Conservation (phyloP, 2,797 vertebrate genomes). For the Heterohyrax brucei region DNA sequence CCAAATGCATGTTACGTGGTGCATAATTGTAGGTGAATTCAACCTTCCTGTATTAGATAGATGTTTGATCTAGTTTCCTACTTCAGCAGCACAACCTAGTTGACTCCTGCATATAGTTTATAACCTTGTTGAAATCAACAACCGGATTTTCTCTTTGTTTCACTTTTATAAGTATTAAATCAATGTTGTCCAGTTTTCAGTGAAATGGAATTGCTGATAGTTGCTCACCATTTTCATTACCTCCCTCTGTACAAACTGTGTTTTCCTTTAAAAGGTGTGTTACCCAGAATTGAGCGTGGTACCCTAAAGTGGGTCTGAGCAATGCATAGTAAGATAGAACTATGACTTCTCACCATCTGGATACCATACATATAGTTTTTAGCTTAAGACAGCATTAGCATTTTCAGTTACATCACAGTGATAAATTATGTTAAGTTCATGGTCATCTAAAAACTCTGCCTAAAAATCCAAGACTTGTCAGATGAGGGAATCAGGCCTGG, state of each 20-base stretch:
- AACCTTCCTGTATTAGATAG: too few species aligned
- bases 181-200: neutral
- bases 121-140: neutral
- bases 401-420: neutral
- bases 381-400: neutral
- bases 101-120: too few species aligned
- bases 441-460: neutral
- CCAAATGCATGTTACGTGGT: too few species aligned
- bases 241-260: neutral
- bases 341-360: neutral
- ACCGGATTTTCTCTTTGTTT: neutral
- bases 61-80: fast-evolving
- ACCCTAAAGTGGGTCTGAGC: fast-evolving
- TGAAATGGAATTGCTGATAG: too few species aligned
- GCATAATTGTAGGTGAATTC: neutral
- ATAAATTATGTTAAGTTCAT: neutral
- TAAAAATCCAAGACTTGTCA: neutral
- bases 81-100: too few species aligned
- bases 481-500: neutral
- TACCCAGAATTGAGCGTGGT: neutral
- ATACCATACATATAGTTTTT: fast-evolving
- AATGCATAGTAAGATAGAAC: fast-evolving
- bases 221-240: neutral
- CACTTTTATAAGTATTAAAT: too few species aligned
- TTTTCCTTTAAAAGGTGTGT: neutral